phyloP scores from a whole-genome alignment of 2,888 invertebrate species.

The Elysia crispata region DNA sequence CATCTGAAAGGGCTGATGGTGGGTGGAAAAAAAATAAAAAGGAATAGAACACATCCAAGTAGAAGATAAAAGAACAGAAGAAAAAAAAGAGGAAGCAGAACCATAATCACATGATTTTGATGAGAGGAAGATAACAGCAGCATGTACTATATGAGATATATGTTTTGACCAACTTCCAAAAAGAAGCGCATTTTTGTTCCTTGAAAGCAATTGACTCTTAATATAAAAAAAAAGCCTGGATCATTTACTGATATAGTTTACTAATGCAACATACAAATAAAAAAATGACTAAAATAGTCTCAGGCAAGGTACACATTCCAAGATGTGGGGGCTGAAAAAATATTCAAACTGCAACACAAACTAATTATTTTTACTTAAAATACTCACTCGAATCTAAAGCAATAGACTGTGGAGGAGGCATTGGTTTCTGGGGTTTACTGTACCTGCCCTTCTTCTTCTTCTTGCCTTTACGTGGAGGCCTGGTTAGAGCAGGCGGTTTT shows the following conservation, averaged over 20 bases:
- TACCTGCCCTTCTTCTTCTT: slow-evolving; percentile 81
- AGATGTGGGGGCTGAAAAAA: background rate
- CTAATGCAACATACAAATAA: too few relatives aligned
- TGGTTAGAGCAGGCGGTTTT: slow-evolving; percentile 77
- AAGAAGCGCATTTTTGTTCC: too few relatives aligned
- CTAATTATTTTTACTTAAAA: background rate
- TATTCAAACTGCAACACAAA: background rate
- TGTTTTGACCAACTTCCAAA: too few relatives aligned
- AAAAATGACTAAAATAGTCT: background rate
- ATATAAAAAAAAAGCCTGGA: too few relatives aligned
- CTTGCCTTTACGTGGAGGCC: slow-evolving; percentile 79
- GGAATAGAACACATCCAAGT: background rate
- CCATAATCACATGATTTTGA: background rate
- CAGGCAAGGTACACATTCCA: background rate
- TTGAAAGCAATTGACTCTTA: too few relatives aligned
- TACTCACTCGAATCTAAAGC: slow-evolving; percentile 54
- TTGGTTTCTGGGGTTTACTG: slow-evolving; percentile 77
- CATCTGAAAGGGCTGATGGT: slow-evolving; percentile 37
- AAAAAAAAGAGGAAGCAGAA: background rate
- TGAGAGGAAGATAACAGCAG: too few relatives aligned
- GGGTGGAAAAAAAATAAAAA: background rate
- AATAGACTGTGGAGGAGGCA: slow-evolving; percentile 60
- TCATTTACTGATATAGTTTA: too few relatives aligned
- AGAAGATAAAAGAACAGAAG: background rate
- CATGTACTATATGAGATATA: too few relatives aligned